These are phyloP conservation scores for Ephydatia muelleri DNA, from an alignment of 37 sponge, comb jelly and placozoan genomes.

Conservation along the genomic window DNA sequence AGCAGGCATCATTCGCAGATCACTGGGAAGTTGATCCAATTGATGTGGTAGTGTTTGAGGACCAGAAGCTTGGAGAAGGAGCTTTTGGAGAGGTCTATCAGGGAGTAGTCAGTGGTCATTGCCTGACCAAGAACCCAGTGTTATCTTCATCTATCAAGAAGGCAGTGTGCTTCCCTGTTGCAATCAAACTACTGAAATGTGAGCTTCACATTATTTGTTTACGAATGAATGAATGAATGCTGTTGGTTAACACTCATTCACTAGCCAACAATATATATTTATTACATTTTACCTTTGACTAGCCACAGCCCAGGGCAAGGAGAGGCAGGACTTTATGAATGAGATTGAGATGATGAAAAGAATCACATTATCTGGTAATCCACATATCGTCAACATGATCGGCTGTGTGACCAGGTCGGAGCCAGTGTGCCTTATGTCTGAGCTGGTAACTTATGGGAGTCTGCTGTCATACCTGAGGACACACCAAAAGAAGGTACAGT, in stretches of 20 bases:
- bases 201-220: too few species aligned
- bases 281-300: background rate
- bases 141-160: conserved; percentile 13
- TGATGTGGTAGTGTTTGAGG: conserved; percentile 31
- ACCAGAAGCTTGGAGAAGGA: conserved; percentile 64
- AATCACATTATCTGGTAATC: conserved; percentile 45
- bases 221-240: too few species aligned
- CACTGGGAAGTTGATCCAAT: conserved; percentile 71
- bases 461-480: conserved; percentile 53
- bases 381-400: conserved; percentile 66
- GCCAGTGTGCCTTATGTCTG: conserved; percentile 69
- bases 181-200: conserved; percentile 77
- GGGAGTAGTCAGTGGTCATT: conserved; percentile 46
- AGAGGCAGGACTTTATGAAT: conserved; percentile 49
- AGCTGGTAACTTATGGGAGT: conserved; percentile 59
- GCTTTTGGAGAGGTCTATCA: conserved; percentile 81
- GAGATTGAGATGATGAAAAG: conserved; percentile 76
- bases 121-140: background rate
- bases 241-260: too few species aligned
- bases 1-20: too few species aligned
- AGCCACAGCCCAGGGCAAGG: conserved; percentile 43
- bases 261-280: too few species aligned
- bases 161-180: conserved; percentile 30
- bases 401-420: conserved; percentile 68
- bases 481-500: background rate